Evolutionary conservation across 1,140 invertebrate species (phyloP).

Genomic region (Elysia chlorotica): DNA sequence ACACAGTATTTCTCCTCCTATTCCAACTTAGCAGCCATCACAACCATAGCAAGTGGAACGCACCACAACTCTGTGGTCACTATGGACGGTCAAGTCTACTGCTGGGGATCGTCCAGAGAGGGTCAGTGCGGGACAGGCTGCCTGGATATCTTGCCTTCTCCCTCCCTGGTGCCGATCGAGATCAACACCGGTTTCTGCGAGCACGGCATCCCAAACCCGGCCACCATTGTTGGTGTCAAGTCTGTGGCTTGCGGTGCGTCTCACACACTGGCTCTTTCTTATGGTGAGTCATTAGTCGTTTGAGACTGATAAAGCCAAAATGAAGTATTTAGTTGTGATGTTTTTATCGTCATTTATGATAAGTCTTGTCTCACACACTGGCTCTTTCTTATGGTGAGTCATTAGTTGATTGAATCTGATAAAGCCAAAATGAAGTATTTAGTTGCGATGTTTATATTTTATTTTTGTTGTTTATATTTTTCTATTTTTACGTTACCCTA

Average conservation of each 20-base stretch:
- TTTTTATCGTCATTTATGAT: too few species aligned
- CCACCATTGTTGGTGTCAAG: constrained; percentile 24
- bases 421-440: too few species aligned
- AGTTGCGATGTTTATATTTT: too few species aligned
- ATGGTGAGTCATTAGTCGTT: constrained; percentile 3
- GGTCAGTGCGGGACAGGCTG: constrained; percentile 52
- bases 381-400: constrained; percentile 70
- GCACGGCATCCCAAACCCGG: constrained; percentile 37
- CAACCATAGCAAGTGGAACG: constrained; percentile 49
- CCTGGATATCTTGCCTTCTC: constrained; percentile 34
- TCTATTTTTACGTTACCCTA: not conserved
- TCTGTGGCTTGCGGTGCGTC: constrained; percentile 77
- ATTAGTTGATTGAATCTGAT: not conserved
- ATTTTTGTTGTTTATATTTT: too few species aligned
- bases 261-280: constrained; percentile 84
- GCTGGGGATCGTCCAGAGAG: constrained; percentile 53
- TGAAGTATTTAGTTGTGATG: too few species aligned
- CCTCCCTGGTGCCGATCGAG: constrained; percentile 36
- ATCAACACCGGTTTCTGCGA: constrained; percentile 35
- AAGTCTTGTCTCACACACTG: constrained; percentile 80
- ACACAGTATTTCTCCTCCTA: not conserved
- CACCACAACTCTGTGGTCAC: constrained; percentile 53
- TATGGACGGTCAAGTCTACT: constrained; percentile 42
- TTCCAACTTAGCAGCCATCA: constrained; percentile 41
- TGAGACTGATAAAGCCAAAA: not conserved